Evolutionary conservation across 2,888 invertebrate species (phyloP), one percentile per base, ranked within the genome.

Genomic region (Epirrhoe alternata): DNA sequence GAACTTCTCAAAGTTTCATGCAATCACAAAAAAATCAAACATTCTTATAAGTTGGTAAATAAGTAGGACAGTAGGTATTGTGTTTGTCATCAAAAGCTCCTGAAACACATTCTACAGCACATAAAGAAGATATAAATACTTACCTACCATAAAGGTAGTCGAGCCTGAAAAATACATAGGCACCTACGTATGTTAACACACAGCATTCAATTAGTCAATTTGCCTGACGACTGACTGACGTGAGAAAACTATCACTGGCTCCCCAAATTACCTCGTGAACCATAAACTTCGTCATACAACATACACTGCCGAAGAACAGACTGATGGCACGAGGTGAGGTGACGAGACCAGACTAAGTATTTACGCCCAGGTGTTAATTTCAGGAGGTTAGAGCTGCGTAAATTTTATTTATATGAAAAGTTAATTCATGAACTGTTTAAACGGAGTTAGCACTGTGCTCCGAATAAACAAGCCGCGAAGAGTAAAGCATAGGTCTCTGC

Each of bases 371-470:
- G 92, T 93, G 93, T 89, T 93, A 93, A 93, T 92, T 92, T 93
- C 92, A 90, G 89, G 90, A 92, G 90, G 88, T 93, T 93, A 93
- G 93, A 91, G 92, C 85, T 85, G 86, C 92, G 92, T 93, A 92
- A 93, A 93, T 92, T 93, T 93, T 93, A 93, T 93, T 92, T 93
- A 92, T 92, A 93, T 92, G 92, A 92, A 92, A 93, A 93, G 90
- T 89, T 92, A 92, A 93, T 93, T 93, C 92, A 88, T 91, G 87
- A 88, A 87, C 86, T 92, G 91, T 92, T 90, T 92, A 92, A 92
- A 91, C 91, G 82, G 88, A 92, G 93, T 92, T 93, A 93, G 88
- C 93, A 90, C 84, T 85, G 86, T 83, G 86, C 82, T 90, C 83
- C 85, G 92, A 92, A 88, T 85, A 92, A 93, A 92, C 88, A 93